phyloP scores from a whole-genome alignment of 2,888 invertebrate species.

The Dynastes hyllus region DNA sequence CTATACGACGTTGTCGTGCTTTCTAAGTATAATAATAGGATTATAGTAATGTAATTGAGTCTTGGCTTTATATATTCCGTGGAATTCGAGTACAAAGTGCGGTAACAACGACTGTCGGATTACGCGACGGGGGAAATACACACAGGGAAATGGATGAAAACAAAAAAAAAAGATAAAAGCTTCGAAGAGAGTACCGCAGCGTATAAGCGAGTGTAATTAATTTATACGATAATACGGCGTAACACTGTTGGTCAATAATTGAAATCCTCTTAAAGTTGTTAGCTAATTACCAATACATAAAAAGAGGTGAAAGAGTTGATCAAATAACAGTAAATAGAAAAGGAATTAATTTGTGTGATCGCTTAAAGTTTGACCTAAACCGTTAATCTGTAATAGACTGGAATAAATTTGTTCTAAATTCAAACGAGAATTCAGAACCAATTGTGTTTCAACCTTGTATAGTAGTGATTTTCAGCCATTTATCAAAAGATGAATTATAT shows the following conservation, averaged over 20 bases:
- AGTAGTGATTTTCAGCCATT: too few relatives aligned
- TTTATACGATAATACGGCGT: conserved; percentile 25
- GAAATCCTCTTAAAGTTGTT: conserved; percentile 11
- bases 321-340: not conserved
- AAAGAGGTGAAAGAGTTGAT: not conserved
- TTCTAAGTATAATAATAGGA: conserved; percentile 47
- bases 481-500: too few relatives aligned
- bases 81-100: conserved; percentile 40
- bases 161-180: not conserved
- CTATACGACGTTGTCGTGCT: conserved; percentile 22
- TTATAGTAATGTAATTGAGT: conserved; percentile 48
- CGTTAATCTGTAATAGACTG: too few relatives aligned
- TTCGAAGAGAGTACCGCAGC: not conserved
- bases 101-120: conserved; percentile 36
- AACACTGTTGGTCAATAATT: conserved; percentile 28
- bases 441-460: too few relatives aligned
- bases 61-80: conserved; percentile 35
- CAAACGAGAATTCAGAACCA: too few relatives aligned
- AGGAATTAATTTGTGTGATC: not conserved
- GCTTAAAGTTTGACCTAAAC: too few relatives aligned
- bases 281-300: not conserved
- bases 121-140: conserved; percentile 10
- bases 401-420: too few relatives aligned
- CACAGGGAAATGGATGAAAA: not conserved
- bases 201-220: conserved; percentile 11